Base-by-base conservation (phyloP, 2,797 vertebrate genomes). In the Siniperca undulata region DNA sequence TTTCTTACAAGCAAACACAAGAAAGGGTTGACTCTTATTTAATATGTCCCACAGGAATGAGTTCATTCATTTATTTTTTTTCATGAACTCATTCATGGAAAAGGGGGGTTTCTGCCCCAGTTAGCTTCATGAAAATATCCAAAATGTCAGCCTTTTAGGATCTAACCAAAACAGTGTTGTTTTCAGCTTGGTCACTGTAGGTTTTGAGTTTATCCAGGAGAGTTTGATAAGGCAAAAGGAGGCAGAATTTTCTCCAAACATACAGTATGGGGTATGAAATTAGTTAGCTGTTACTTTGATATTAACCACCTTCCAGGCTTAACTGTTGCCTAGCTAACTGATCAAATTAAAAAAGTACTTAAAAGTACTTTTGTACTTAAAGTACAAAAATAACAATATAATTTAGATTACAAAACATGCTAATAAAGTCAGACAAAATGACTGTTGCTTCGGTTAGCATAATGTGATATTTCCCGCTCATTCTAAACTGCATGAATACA, bases 1-100 rank as follows among this genome's bases (percentile, higher is more conserved):
- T 61, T 80, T 58, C 59, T 76, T 42, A 65, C 44, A 46, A 74
- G 68, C 27, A 66, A 70, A 58, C 62, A 64, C 17, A 16, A 13
- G 14, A 1, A 36, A 4, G 16, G 44, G 40, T n/a, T 48, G 55
- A 68, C 53, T 68, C 56, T 38, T 46, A 59, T 64, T 62, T 70
- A 44, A 84, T 38, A 52, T 68, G 78, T 68, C 6, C 55, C 74
- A 3, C 44, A 67, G 50, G 24, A 73, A 13, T 24, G 6, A 61
- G 65, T 44, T 68, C 13, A 50, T 67, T 83, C 17, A 73, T 53
- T 16, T 53, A 34, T n/a, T 44, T 53, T 16, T 53, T 40, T n/a
- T 44, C 27, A 44, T 77, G 36, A 71, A 66, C 30, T 71, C 3
- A 9, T 42, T 44, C 24, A 56, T 67, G 7, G 62, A 60, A 58